phyloP scores from a whole-genome alignment of 2,888 invertebrate species.

The Chromoteleia sp. region DNA sequence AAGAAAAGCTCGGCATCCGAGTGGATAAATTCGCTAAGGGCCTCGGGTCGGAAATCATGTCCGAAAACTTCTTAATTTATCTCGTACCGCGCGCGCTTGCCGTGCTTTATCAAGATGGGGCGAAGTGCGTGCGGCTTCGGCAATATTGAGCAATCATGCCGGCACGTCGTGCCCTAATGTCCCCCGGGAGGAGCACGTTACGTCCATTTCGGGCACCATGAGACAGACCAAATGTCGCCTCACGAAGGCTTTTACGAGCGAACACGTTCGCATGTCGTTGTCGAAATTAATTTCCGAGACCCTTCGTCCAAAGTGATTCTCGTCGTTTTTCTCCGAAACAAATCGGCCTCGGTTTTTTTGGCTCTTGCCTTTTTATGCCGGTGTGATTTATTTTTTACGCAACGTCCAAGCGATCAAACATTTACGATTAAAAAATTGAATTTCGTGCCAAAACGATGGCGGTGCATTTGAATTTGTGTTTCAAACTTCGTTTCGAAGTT shows the following conservation, averaged over 20 bases:
- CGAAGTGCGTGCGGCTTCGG: constrained; percentile 61
- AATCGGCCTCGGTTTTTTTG: constrained; percentile 30
- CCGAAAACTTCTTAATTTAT: constrained; percentile 66
- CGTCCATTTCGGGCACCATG: constrained; percentile 66
- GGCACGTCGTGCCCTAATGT: constrained; percentile 70
- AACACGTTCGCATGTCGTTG: constrained; percentile 71
- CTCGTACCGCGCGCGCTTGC: constrained; percentile 34
- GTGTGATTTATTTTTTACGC: constrained; percentile 9
- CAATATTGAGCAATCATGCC: constrained; percentile 70
- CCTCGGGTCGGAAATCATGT: constrained; percentile 49
- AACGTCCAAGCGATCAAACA: too few species aligned
- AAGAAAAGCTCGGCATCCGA: constrained; percentile 29
- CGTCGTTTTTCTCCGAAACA: constrained; percentile 46
- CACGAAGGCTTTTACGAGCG: constrained; percentile 66
- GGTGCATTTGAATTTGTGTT: too few species aligned
- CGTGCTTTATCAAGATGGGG: constrained; percentile 53
- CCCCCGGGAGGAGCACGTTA: constrained; percentile 64
- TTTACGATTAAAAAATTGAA: too few species aligned
- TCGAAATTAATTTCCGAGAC: constrained; percentile 66
- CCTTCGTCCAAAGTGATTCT: constrained; percentile 55
- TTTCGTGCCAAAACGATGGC: too few species aligned
- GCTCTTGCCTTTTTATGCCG: constrained; percentile 17
- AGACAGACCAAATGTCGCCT: constrained; percentile 71
- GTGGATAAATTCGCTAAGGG: constrained; percentile 49
- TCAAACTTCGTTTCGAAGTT: too few species aligned